phyloP scores from a whole-genome alignment of 2,113 vertebrate genomes.

The Mugil cephalus region DNA sequence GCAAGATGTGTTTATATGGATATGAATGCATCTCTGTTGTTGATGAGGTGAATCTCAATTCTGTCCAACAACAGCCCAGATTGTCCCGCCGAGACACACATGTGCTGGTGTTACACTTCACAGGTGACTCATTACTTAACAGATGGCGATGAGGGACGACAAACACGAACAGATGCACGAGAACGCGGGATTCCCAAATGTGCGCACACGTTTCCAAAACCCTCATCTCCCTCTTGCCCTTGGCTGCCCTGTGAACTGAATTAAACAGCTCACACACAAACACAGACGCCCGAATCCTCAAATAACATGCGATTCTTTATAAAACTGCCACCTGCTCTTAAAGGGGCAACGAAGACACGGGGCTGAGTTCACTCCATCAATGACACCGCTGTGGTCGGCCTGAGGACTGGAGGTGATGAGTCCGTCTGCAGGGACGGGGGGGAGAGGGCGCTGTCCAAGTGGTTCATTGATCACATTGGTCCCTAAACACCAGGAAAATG shows the following conservation, averaged over 20 bases:
- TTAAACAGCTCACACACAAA: conserved; percentile 35
- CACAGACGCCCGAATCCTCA: neutral
- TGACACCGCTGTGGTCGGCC: too few relatives aligned
- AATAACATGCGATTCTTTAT: conserved; percentile 8
- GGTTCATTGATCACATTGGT: too few relatives aligned
- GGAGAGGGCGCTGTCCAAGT: too few relatives aligned
- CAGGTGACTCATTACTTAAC: conserved; percentile 70
- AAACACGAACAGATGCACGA: conserved; percentile 32
- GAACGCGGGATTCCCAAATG: conserved; percentile 20
- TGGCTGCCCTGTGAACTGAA: conserved; percentile 45
- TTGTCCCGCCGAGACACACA: conserved; percentile 30
- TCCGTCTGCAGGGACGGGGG: too few relatives aligned
- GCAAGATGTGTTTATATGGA: neutral
- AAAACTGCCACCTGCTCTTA: neutral
- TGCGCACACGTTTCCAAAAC: conserved; percentile 25
- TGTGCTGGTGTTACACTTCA: conserved; percentile 19
- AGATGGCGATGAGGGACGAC: conserved; percentile 57
- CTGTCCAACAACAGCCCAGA: conserved; percentile 35
- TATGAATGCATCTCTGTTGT: neutral
- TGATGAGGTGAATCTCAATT: conserved; percentile 47
- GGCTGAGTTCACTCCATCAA: too few relatives aligned
- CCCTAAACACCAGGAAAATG: too few relatives aligned
- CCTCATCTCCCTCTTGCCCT: conserved; percentile 41
- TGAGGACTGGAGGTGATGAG: too few relatives aligned
- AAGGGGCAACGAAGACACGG: too few relatives aligned